Conservation (phyloP, 2,888 invertebrate species). For the Nemotelus pantherinus region DNA sequence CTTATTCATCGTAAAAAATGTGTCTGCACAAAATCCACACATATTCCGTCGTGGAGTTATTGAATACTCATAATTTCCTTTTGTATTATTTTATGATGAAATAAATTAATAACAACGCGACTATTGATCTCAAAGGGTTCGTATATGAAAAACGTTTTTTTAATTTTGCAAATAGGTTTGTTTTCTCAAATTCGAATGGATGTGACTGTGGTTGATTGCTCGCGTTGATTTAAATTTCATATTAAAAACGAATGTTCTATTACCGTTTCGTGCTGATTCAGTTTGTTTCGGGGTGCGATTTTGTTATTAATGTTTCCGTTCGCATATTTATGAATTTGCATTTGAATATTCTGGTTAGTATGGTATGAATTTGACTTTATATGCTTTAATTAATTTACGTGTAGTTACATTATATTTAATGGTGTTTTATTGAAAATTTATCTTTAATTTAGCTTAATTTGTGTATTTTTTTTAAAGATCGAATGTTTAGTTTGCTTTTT, state of each 20-base stretch:
- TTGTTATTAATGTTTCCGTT: slow-evolving; percentile 25
- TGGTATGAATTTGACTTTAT: slow-evolving; percentile 23
- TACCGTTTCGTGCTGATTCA: slow-evolving; percentile 4
- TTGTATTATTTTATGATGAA: slow-evolving; percentile 11
- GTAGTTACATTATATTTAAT: slow-evolving; percentile 24
- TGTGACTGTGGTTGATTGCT: neutral
- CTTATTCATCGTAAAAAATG: slow-evolving; percentile 45
- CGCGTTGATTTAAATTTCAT: neutral
- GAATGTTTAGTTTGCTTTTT: slow-evolving; percentile 8
- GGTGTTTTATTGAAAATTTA: slow-evolving; percentile 20
- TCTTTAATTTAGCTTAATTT: slow-evolving; percentile 27
- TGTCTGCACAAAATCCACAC: slow-evolving; percentile 47
- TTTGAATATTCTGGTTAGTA: neutral
- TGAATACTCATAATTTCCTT: neutral
- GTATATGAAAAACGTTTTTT: no score
- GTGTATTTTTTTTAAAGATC: slow-evolving; percentile 8
- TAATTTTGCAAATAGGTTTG: no score
- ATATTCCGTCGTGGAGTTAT: slow-evolving; percentile 24
- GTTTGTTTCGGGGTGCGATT: neutral
- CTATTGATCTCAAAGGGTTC: no score
- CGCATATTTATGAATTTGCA: slow-evolving; percentile 7
- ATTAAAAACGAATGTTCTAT: neutral
- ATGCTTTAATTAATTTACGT: neutral
- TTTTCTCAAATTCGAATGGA: neutral
- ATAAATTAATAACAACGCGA: slow-evolving; percentile 36